phyloP scores from a whole-genome alignment of 2,113 vertebrate genomes.

The Trogon surrucura region DNA sequence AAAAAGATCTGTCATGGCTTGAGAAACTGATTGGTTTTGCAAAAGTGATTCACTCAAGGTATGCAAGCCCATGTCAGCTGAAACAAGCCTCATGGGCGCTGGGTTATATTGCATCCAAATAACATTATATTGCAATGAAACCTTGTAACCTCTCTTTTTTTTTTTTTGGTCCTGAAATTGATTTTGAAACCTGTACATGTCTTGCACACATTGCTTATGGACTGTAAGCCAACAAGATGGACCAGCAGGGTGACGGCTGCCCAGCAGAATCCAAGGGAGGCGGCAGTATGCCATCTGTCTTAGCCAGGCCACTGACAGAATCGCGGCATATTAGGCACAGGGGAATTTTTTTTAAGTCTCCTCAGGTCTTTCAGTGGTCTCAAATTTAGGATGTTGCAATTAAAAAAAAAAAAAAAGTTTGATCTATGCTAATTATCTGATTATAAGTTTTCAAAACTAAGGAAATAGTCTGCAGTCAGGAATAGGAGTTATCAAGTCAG shows the following conservation, averaged over 20 bases:
- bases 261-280: not conserved
- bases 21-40: not conserved
- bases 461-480: not conserved
- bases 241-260: not conserved
- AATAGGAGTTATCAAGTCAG: not conserved
- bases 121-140: not conserved
- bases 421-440: not conserved
- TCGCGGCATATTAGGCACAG: fast-evolving
- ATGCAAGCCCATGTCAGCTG: fast-evolving
- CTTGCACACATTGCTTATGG: not conserved
- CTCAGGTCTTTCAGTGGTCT: not conserved
- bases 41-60: not conserved
- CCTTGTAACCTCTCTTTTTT: not conserved
- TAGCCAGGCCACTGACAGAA: not conserved
- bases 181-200: not conserved
- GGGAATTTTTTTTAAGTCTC: not conserved
- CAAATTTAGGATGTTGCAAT: not conserved
- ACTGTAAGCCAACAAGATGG: not conserved
- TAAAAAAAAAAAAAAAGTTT: not conserved
- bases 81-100: not conserved
- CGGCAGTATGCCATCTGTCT: not conserved
- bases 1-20: not conserved
- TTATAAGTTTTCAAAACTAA: not conserved
- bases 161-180: not conserved
- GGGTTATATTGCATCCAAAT: not conserved